Evolutionary conservation across 1,140 invertebrate genomes (phyloP).

Genomic region (Bombus turneri): DNA sequence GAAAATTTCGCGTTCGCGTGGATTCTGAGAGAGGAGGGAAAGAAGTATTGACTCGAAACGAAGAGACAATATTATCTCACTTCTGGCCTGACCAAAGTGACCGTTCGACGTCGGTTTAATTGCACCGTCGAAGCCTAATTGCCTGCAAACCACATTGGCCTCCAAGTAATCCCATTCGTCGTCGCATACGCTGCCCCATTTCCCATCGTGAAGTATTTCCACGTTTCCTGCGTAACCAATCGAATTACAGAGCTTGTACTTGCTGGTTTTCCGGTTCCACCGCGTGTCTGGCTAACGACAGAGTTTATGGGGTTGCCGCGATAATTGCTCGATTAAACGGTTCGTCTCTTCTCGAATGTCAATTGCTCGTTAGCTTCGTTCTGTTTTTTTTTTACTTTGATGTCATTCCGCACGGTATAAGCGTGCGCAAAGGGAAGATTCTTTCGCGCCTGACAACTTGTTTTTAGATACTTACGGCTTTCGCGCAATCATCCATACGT

Average conservation of each 20-base stretch:
- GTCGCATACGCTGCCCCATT: constrained; percentile 95
- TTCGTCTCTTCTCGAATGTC: neutral
- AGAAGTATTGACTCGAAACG: constrained; percentile 12
- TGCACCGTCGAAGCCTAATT: constrained; percentile 87
- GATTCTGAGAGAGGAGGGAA: no score
- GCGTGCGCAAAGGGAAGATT: no score
- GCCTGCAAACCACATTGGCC: constrained; percentile 91
- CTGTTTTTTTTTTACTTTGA: neutral
- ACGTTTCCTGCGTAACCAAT: constrained; percentile 88
- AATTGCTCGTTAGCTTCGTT: neutral
- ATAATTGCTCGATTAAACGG: constrained; percentile 12
- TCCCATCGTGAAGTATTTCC: constrained; percentile 91
- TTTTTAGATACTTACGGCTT: no score
- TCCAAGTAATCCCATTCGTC: constrained; percentile 95
- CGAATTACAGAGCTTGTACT: constrained; percentile 45
- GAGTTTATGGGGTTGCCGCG: constrained; percentile 2
- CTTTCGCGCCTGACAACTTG: no score
- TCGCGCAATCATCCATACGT: no score
- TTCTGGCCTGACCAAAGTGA: constrained; percentile 89
- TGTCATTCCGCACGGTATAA: neutral
- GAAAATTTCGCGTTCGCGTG: neutral
- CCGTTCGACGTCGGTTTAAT: constrained; percentile 87
- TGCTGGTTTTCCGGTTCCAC: constrained; percentile 23
- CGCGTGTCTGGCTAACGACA: neutral
- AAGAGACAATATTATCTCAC: constrained; percentile 82